Evolutionary conservation across 2,888 invertebrate species (phyloP).

Genomic region (Poecilobothrus nobilitatus): DNA sequence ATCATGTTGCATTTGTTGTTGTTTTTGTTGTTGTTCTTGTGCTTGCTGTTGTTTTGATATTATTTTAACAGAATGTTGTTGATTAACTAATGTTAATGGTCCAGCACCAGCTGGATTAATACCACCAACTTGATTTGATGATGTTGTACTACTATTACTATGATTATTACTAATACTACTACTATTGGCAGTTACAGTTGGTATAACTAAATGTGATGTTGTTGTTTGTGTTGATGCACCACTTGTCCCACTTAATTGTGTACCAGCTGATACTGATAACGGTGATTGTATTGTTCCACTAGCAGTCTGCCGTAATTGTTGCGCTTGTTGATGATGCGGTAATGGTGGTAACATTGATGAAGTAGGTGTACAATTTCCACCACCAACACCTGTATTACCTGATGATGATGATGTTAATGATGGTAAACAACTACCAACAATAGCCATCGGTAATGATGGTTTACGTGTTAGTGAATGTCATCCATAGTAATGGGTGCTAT

Average conservation of each 20-base stretch:
- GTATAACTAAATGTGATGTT: slow-evolving; percentile 19
- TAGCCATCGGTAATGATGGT: slow-evolving; percentile 34
- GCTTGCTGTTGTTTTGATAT: slow-evolving; percentile 17
- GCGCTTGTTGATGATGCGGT: slow-evolving; percentile 15
- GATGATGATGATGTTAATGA: slow-evolving; percentile 13
- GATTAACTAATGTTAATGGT: slow-evolving; percentile 27
- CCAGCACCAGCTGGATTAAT: neutral
- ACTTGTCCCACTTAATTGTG: slow-evolving; percentile 35
- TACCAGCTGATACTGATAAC: slow-evolving; percentile 10
- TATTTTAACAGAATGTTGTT: slow-evolving; percentile 27
- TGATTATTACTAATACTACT: slow-evolving; percentile 3
- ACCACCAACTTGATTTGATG: slow-evolving; percentile 5
- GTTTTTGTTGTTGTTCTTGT: slow-evolving; percentile 19
- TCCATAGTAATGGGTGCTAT: slow-evolving; percentile 37
- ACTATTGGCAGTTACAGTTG: slow-evolving; percentile 2
- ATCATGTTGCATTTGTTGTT: slow-evolving; percentile 7
- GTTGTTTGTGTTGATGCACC: slow-evolving; percentile 29
- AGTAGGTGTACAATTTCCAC: slow-evolving; percentile 29
- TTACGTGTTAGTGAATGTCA: slow-evolving; percentile 42
- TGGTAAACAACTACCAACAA: slow-evolving; percentile 28
- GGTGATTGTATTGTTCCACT: slow-evolving; percentile 5
- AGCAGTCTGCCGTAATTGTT: slow-evolving; percentile 9
- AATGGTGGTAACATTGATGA: slow-evolving; percentile 1
- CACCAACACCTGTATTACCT: slow-evolving; percentile 14
- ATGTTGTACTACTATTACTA: neutral